These are phyloP conservation scores for Echinometra lucunter DNA, from an alignment of 53 echinoderm and acorn worm genomes.

Conservation along the genomic window DNA sequence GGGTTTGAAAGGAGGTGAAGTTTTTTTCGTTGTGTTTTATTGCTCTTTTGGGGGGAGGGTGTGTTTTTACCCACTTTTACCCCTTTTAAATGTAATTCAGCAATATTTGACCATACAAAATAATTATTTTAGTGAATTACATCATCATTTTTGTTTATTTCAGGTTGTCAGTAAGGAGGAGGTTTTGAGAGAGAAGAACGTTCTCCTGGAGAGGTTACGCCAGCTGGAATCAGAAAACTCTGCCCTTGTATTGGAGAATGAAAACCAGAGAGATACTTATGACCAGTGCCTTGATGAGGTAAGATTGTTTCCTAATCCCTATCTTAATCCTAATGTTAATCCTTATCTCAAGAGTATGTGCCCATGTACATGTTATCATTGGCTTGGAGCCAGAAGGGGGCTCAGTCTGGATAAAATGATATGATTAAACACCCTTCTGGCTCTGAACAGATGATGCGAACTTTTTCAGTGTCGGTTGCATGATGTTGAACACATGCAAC, in stretches of 20 bases:
- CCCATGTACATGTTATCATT: neutral
- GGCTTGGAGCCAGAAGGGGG: too few species aligned
- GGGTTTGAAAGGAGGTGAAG: neutral
- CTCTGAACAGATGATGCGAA: too few species aligned
- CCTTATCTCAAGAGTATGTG: neutral
- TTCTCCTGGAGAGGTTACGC: slow-evolving; percentile 84
- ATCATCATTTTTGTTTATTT: neutral
- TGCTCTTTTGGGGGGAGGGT: too few species aligned
- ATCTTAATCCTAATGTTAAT: neutral
- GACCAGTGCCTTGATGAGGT: slow-evolving; percentile 98
- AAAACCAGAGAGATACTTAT: slow-evolving; percentile 87
- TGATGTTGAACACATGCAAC: neutral
- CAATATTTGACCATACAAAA: neutral
- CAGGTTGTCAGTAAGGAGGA: slow-evolving; percentile 71
- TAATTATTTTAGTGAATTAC: neutral
- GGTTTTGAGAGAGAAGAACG: slow-evolving; percentile 77
- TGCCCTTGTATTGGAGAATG: slow-evolving; percentile 90
- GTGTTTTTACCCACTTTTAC: too few species aligned
- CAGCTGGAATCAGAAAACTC: slow-evolving; percentile 89
- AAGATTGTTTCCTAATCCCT: neutral
- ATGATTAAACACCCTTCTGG: too few species aligned
- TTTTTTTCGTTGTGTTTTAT: too few species aligned
- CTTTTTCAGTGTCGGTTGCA: neutral
- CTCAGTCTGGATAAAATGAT: too few species aligned
- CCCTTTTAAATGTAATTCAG: neutral